Percentiles rank a stretch among this genome's conserved stretches.
These are phyloP conservation scores for Chironomus riparius DNA, from an alignment of 2,888 invertebrate genomes.

Conservation along the genomic window DNA sequence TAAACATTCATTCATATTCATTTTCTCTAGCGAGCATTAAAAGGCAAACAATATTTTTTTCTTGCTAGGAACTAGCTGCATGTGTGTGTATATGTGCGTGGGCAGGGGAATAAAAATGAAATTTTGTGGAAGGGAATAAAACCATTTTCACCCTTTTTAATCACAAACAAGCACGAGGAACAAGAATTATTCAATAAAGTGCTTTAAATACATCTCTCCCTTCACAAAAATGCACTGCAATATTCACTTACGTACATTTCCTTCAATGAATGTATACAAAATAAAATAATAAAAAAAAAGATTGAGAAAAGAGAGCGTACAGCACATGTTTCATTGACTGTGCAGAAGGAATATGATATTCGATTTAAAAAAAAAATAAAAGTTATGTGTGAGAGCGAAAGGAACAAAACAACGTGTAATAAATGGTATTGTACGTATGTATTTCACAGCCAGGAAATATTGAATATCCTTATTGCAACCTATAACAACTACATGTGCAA, in stretches of 20 bases:
- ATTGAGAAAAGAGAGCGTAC: neutral
- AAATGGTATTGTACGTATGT: neutral
- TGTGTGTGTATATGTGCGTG: neutral
- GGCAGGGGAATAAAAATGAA: neutral
- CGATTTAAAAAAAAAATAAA: too few species aligned
- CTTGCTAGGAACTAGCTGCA: neutral
- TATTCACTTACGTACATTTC: neutral
- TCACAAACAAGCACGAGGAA: neutral
- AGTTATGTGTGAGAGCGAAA: neutral
- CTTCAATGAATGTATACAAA: neutral
- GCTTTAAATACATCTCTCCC: neutral
- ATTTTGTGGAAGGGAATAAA: neutral
- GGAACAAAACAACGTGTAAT: neutral
- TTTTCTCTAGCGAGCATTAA: neutral
- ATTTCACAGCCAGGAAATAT: conserved; percentile 15
- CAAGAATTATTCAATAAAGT: conserved; percentile 23
- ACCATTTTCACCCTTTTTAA: conserved; percentile 14
- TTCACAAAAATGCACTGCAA: neutral
- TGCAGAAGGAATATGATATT: neutral
- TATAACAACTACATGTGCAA: conserved; percentile 10
- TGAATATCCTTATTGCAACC: conserved; percentile 5
- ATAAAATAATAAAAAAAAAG: neutral
- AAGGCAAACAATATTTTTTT: neutral
- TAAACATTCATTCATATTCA: neutral
- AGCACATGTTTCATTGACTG: neutral